Evolutionary conservation across 92 coral and sea anemone species (phyloP).

Genomic region (Parazoanthus atlanticus): DNA sequence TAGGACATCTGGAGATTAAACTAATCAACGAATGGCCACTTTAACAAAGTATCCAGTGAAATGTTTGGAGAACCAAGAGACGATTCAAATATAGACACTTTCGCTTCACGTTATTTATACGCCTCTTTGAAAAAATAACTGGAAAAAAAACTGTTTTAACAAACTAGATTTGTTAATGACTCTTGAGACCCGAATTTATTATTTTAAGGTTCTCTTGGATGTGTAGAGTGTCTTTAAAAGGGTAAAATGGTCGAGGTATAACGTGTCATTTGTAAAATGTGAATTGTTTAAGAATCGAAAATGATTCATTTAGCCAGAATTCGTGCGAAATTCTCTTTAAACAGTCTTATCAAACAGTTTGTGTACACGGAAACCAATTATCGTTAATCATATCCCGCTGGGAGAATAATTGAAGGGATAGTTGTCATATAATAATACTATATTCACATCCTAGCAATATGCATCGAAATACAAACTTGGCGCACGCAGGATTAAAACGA

Average conservation of each 20-base stretch:
- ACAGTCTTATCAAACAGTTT: background rate
- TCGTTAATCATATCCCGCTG: background rate
- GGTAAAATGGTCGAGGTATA: background rate
- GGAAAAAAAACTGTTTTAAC: background rate
- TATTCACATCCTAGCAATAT: background rate
- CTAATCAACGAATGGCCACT: too few relatives aligned
- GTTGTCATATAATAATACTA: background rate
- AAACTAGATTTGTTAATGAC: background rate
- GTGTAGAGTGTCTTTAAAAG: too few relatives aligned
- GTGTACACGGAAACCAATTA: background rate
- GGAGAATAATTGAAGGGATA: background rate
- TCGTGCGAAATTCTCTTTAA: background rate
- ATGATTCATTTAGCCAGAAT: background rate
- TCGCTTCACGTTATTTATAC: too few relatives aligned
- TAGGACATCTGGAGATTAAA: background rate
- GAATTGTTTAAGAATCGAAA: background rate
- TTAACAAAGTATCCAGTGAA: too few relatives aligned
- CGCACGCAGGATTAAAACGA: background rate
- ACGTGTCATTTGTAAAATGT: background rate
- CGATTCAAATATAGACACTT: too few relatives aligned
- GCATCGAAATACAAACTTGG: too few relatives aligned
- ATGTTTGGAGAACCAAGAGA: too few relatives aligned
- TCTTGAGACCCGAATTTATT: too few relatives aligned
- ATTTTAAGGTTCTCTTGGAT: too few relatives aligned
- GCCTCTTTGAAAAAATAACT: background rate